Evolutionary conservation across 2,797 vertebrate species (phyloP).

Genomic region (Artibeus lituratus): DNA sequence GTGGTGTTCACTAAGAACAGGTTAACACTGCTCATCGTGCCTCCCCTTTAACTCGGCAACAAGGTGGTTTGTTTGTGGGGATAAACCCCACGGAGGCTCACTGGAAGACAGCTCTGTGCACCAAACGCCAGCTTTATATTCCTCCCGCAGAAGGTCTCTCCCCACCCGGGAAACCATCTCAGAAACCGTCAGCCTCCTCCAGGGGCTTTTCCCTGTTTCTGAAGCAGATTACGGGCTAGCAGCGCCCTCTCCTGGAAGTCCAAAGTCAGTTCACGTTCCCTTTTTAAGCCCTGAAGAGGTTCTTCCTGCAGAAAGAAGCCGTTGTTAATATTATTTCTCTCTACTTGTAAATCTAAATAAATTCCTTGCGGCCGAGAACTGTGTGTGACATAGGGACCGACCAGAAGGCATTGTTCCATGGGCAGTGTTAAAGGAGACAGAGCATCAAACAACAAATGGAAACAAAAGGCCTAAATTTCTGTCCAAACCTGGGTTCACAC

Average conservation of each 20-base stretch:
- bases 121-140: neutral
- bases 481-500: neutral
- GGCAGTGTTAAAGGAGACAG: neutral
- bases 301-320: neutral
- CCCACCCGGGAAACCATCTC: neutral
- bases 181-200: neutral
- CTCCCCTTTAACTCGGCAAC: neutral
- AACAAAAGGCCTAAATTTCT: neutral
- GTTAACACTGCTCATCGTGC: neutral
- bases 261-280: neutral
- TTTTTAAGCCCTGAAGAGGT: neutral
- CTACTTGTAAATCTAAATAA: neutral
- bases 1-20: neutral
- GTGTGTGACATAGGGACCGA: neutral
- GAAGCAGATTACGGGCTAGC: neutral
- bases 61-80: neutral
- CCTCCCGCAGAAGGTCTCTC: neutral
- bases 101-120: neutral
- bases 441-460: neutral
- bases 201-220: neutral
- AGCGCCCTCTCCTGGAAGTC: slow-evolving; percentile 50
- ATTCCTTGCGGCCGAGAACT: neutral
- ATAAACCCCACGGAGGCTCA: neutral
- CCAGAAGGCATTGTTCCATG: neutral
- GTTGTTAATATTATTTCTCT: neutral